phyloP scores from a whole-genome alignment of 2,797 vertebrate genomes.

The Tarsius wallacei region DNA sequence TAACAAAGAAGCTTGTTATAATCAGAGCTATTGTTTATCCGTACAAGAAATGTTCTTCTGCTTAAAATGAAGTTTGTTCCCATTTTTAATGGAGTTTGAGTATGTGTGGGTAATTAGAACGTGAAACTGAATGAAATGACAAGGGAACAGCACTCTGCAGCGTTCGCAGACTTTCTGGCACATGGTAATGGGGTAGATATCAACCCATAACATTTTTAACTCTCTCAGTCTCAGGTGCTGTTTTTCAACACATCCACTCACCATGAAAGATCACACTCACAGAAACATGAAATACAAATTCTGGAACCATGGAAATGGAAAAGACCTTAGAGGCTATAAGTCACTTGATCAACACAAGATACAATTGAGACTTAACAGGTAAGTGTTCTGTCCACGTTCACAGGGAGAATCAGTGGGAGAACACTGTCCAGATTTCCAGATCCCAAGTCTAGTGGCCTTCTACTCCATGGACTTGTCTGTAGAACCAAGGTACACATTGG shows the following conservation, averaged over 20 bases:
- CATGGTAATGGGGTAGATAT: not conserved
- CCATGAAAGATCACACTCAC: conserved; percentile 21
- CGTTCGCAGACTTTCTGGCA: not conserved
- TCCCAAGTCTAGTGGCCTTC: not conserved
- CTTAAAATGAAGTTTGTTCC: conserved; percentile 49
- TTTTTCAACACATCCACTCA: not conserved
- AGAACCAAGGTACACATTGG: not conserved
- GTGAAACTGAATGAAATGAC: not conserved
- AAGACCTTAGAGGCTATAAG: not conserved
- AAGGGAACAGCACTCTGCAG: not conserved
- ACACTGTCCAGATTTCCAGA: not conserved
- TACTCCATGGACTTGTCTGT: not conserved
- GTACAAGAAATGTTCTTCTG: conserved; percentile 31
- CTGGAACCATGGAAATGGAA: not conserved
- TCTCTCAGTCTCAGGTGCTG: not conserved
- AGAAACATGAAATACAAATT: conserved; percentile 9
- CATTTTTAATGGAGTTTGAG: conserved; percentile 50
- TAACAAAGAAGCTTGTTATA: conserved; percentile 61
- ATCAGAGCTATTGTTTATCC: conserved; percentile 66
- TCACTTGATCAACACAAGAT: conserved; percentile 22
- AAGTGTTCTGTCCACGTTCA: not conserved
- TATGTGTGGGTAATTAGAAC: conserved; percentile 5
- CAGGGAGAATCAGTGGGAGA: not conserved
- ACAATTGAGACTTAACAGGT: not conserved
- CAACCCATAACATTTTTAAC: not conserved